Evolutionary conservation across 1,140 invertebrate genomes (phyloP).

Genomic region (Ooceraea biroi): DNA sequence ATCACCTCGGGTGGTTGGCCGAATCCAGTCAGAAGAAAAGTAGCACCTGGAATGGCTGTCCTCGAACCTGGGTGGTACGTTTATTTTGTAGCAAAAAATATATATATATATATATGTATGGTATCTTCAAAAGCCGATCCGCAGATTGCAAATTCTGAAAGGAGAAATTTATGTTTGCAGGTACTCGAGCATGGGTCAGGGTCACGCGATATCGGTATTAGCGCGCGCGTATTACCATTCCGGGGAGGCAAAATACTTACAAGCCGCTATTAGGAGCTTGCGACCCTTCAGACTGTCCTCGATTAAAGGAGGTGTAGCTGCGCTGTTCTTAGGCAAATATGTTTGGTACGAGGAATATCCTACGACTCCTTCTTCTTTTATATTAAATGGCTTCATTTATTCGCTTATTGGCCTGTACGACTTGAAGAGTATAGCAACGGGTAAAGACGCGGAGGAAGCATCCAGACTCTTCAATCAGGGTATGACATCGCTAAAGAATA

Average conservation of each 20-base stretch:
- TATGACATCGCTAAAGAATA: constrained; percentile 94
- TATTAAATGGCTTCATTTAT: constrained; percentile 99
- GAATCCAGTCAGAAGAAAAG: constrained; percentile 93
- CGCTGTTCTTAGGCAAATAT: constrained; percentile 93
- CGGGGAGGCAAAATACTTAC: constrained; percentile 91
- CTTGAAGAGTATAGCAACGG: constrained; percentile 90
- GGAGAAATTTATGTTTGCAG: constrained; percentile 79
- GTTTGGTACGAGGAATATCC: constrained; percentile 99
- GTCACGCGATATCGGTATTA: constrained; percentile 97
- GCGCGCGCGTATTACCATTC: constrained; percentile 95
- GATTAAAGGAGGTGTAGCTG: constrained; percentile 93
- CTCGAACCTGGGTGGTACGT: constrained; percentile 94
- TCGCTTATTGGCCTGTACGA: constrained; percentile 98
- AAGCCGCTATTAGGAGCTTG: constrained; percentile 93
- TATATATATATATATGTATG: constrained; percentile 10
- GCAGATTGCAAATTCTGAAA: constrained; percentile 14
- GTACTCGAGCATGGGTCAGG: constrained; percentile 99
- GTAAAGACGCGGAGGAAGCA: constrained; percentile 88
- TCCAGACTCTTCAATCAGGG: constrained; percentile 93
- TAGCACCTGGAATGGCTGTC: constrained; percentile 91
- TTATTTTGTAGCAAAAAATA: too few relatives aligned
- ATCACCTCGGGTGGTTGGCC: constrained; percentile 93
- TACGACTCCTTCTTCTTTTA: constrained; percentile 97
- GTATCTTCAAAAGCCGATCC: too few relatives aligned
- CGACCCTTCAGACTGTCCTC: constrained; percentile 92